A percentile compares a stretch with the other conserved stretches of the same genome.
phyloP scores from a whole-genome alignment of 2,113 vertebrate genomes.

The Todiramphus chloris region DNA sequence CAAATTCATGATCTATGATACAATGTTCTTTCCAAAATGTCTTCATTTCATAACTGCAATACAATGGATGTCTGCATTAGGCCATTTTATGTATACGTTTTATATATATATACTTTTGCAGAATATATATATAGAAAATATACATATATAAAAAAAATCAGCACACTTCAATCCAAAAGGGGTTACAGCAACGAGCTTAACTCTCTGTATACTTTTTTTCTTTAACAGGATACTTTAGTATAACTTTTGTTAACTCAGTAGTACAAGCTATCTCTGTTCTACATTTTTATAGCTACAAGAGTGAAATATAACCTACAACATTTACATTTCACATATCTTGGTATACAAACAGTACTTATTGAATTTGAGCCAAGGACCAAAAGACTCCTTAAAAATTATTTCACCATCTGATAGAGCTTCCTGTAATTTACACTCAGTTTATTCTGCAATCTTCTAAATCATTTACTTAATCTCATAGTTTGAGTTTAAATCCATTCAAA shows the following conservation, averaged over 20 bases:
- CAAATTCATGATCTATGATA: constrained; percentile 90
- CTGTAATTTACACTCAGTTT: constrained; percentile 69
- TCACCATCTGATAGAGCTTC: constrained; percentile 75
- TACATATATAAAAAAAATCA: constrained; percentile 71
- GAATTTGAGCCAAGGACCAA: constrained; percentile 78
- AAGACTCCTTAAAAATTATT: constrained; percentile 74
- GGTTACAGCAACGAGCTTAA: constrained; percentile 87
- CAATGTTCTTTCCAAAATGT: constrained; percentile 81
- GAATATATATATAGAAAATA: constrained; percentile 63
- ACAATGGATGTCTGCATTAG: constrained; percentile 80
- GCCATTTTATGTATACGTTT: constrained; percentile 75
- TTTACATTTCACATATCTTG: constrained; percentile 88
- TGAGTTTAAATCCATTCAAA: constrained; percentile 68
- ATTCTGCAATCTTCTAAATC: constrained; percentile 69
- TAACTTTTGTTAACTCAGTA: constrained; percentile 90
- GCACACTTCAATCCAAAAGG: constrained; percentile 82
- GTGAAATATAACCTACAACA: constrained; percentile 88
- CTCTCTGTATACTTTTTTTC: constrained; percentile 78
- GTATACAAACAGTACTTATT: constrained; percentile 83
- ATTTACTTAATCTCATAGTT: constrained; percentile 66
- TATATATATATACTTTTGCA: constrained; percentile 41
- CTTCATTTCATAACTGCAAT: constrained; percentile 82
- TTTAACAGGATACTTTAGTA: constrained; percentile 82
- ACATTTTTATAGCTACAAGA: constrained; percentile 87
- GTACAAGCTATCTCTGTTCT: constrained; percentile 90